These are phyloP conservation scores for Sicus ferrugineus DNA, from an alignment of 2,888 invertebrate genomes.

Conservation along the genomic window DNA sequence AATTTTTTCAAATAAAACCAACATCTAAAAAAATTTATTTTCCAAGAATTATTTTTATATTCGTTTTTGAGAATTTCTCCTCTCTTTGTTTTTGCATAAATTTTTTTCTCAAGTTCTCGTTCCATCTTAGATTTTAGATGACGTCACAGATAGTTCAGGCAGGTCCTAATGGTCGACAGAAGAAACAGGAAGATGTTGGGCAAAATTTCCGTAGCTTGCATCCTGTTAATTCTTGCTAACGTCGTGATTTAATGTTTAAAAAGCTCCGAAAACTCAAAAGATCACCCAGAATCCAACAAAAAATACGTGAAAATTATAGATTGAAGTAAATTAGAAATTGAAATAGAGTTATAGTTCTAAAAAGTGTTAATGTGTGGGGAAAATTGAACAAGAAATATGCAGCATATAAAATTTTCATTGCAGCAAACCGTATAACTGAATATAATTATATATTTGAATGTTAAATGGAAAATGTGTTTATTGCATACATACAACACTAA, in stretches of 20 bases:
- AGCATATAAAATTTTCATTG: conserved; percentile 21
- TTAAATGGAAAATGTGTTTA: conserved; percentile 26
- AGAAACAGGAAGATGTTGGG: neutral
- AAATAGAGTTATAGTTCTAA: neutral
- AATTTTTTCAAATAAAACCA: conserved; percentile 27
- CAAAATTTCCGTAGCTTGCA: neutral
- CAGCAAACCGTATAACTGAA: neutral
- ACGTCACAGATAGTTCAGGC: conserved; percentile 6
- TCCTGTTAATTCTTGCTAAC: no score
- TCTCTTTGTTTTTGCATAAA: neutral
- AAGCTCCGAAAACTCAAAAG: neutral
- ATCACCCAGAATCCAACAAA: neutral
- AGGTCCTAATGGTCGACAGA: neutral
- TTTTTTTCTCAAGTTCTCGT: neutral
- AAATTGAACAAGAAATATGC: conserved; percentile 5
- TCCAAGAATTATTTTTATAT: conserved; percentile 8
- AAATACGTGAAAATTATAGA: neutral
- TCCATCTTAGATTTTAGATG: neutral
- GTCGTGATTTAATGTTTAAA: neutral
- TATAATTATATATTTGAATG: neutral
- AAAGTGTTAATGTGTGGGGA: conserved; percentile 10
- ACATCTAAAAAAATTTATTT: conserved; percentile 15
- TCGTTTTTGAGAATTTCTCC: neutral
- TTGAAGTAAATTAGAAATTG: neutral
- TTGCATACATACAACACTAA: neutral